Percentiles rank a stretch among this genome's conserved stretches.
phyloP scores from a whole-genome alignment of 2,888 invertebrate species.

The Timema cristinae region DNA sequence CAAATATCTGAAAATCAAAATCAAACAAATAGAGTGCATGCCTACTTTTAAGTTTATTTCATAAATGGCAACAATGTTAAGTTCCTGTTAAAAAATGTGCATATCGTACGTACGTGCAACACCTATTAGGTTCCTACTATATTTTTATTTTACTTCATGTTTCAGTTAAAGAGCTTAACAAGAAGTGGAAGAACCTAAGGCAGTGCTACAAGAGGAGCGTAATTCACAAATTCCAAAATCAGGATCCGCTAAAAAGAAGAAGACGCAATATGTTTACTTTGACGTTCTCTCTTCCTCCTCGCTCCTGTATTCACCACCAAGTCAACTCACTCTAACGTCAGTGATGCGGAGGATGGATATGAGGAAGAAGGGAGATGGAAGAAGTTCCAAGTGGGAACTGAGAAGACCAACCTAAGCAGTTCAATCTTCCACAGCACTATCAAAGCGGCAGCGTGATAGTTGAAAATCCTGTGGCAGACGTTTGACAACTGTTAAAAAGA shows the following conservation, averaged over 20 bases:
- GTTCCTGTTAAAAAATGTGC: neutral
- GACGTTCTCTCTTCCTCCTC: neutral
- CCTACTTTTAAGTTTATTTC: neutral
- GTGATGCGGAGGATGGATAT: slow-evolving; percentile 2
- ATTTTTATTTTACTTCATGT: neutral
- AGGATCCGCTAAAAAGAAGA: neutral
- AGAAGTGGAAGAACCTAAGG: slow-evolving; percentile 9
- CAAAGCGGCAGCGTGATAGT: slow-evolving; percentile 3
- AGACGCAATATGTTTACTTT: slow-evolving; percentile 9
- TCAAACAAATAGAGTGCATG: neutral
- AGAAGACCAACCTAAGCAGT: neutral
- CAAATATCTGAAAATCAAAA: slow-evolving; percentile 2
- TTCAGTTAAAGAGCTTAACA: slow-evolving; percentile 2
- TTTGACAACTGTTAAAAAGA: neutral
- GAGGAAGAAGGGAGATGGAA: neutral
- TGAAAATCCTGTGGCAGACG: slow-evolving; percentile 5
- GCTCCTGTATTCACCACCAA: slow-evolving; percentile 8
- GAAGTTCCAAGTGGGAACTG: slow-evolving; percentile 5
- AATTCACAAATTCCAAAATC: slow-evolving; percentile 6
- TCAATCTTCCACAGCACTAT: neutral
- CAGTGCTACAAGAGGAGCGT: slow-evolving; percentile 4
- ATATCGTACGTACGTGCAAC: neutral
- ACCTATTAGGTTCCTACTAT: neutral
- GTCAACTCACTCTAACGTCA: neutral
- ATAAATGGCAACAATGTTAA: neutral